Percentiles rank a stretch among this genome's conserved stretches.
Evolutionary conservation across 1,140 invertebrate genomes (phyloP).

Genomic region (Drosophila rufa): DNA sequence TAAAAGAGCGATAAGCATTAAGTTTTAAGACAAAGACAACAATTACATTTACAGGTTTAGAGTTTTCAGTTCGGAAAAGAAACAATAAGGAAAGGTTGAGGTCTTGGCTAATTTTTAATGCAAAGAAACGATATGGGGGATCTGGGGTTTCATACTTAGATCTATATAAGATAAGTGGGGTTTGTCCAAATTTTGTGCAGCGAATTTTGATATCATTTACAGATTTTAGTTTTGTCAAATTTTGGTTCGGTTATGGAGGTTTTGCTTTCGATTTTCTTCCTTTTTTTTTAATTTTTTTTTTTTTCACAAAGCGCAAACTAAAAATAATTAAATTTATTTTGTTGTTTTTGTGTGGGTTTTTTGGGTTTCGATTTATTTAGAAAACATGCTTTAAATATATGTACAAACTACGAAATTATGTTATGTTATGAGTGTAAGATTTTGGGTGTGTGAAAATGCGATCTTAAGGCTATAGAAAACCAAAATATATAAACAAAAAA

Average conservation of each 20-base stretch:
- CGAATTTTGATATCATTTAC: constrained; percentile 54
- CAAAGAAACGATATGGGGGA: constrained; percentile 30
- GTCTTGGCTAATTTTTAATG: constrained; percentile 33
- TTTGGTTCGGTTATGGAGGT: constrained; percentile 35
- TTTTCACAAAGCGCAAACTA: constrained; percentile 61
- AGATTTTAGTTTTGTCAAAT: constrained; percentile 33
- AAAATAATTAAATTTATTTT: constrained; percentile 33
- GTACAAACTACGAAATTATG: constrained; percentile 12
- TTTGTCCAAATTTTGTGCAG: constrained; percentile 46
- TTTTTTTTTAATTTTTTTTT: constrained; percentile 10
- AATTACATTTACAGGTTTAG: constrained; percentile 60
- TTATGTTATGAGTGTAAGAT: constrained; percentile 7
- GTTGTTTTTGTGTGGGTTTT: constrained; percentile 20
- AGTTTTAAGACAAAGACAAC: constrained; percentile 59
- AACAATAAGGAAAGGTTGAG: constrained; percentile 8
- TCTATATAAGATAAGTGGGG: constrained; percentile 26
- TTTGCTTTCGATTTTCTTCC: constrained; percentile 12
- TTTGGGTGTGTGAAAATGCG: constrained; percentile 1
- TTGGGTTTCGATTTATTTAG: constrained; percentile 33
- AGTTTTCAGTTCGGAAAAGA: constrained; percentile 24
- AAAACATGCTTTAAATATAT: constrained; percentile 28
- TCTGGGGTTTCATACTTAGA: constrained; percentile 25
- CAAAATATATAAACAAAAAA: background rate
- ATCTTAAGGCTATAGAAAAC: constrained; percentile 3
- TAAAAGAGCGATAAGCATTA: constrained; percentile 14